These are phyloP conservation scores for Chelon auratus DNA, from an alignment of 2,797 vertebrate species.

Conservation along the genomic window DNA sequence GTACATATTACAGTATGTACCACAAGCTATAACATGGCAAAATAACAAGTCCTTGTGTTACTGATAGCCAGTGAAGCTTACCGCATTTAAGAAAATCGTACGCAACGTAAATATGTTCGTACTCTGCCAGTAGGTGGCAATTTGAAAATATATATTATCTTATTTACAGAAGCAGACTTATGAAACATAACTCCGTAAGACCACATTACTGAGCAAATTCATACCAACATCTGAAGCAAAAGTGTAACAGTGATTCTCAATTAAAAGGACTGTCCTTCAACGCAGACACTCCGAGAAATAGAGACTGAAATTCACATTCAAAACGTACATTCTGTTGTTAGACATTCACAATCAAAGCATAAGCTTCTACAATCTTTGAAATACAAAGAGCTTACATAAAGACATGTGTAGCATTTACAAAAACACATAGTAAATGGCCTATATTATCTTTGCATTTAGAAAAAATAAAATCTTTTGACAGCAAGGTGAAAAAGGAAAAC, in stretches of 20 bases:
- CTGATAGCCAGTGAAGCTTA: slow-evolving; percentile 80
- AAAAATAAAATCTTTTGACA: slow-evolving; percentile 46
- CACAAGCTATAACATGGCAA: slow-evolving; percentile 81
- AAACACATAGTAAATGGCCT: slow-evolving; percentile 50
- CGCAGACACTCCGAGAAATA: slow-evolving; percentile 38
- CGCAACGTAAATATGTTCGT: slow-evolving; percentile 86
- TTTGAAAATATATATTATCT: slow-evolving; percentile 85
- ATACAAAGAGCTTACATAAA: slow-evolving; percentile 60
- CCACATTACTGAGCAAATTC: slow-evolving; percentile 35
- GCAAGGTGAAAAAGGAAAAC: slow-evolving; percentile 24
- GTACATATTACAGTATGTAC: slow-evolving; percentile 60
- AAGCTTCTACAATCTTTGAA: slow-evolving; percentile 58
- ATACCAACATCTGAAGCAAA: slow-evolving; percentile 41
- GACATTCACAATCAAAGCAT: slow-evolving; percentile 60
- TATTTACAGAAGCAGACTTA: slow-evolving; percentile 62
- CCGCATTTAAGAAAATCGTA: slow-evolving; percentile 86
- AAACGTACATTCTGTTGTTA: slow-evolving; percentile 69
- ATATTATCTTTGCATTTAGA: slow-evolving; percentile 52
- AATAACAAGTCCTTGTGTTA: slow-evolving; percentile 87
- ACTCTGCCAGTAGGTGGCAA: slow-evolving; percentile 94
- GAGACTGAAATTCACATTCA: slow-evolving; percentile 67
- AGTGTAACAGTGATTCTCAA: slow-evolving; percentile 69
- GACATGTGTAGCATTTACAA: slow-evolving; percentile 62
- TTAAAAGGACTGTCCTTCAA: slow-evolving; percentile 47
- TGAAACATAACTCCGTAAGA: slow-evolving; percentile 40